These are phyloP conservation scores for Eulemur macaco DNA, from an alignment of 2,113 vertebrate genomes.

Conservation along the genomic window DNA sequence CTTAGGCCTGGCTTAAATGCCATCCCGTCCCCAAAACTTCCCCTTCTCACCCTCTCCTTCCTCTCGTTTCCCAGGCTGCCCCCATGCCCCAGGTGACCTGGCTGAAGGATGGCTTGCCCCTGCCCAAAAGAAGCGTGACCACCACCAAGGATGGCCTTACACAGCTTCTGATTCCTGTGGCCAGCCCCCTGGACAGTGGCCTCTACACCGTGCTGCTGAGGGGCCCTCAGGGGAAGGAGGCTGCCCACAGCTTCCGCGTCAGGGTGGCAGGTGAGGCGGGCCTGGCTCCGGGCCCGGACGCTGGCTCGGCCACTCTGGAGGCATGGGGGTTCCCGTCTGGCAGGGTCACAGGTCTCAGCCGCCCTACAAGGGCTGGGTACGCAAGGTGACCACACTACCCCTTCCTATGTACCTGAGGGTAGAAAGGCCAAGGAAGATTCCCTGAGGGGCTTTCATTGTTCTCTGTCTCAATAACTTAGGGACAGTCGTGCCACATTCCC, in stretches of 20 bases:
- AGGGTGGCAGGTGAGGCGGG: slow-evolving; percentile 89
- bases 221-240: slow-evolving; percentile 84
- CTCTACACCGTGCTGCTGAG: slow-evolving; percentile 88
- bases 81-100: slow-evolving; percentile 90
- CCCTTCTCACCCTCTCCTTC: background rate
- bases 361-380: background rate
- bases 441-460: rapidly evolving
- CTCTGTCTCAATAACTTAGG: background rate
- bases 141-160: slow-evolving; percentile 85
- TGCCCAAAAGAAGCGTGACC: slow-evolving; percentile 83
- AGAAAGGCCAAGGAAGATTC: rapidly evolving
- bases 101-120: slow-evolving; percentile 90
- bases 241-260: slow-evolving; percentile 87
- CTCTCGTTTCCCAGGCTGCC: slow-evolving; percentile 83
- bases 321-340: background rate
- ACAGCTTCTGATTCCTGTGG: slow-evolving; percentile 89
- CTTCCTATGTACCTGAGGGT: too few relatives aligned
- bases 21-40: rapidly evolving
- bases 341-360: background rate
- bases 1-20: background rate
- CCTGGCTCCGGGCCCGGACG: rapidly evolving
- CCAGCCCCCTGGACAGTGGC: slow-evolving; percentile 88
- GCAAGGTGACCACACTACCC: background rate
- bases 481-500: background rate
- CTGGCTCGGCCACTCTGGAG: background rate